Evolutionary conservation across 53 echinoderm and acorn worm genomes (phyloP), one percentile per base, ranked within the genome.

Genomic region (Pentamera pediparva): DNA sequence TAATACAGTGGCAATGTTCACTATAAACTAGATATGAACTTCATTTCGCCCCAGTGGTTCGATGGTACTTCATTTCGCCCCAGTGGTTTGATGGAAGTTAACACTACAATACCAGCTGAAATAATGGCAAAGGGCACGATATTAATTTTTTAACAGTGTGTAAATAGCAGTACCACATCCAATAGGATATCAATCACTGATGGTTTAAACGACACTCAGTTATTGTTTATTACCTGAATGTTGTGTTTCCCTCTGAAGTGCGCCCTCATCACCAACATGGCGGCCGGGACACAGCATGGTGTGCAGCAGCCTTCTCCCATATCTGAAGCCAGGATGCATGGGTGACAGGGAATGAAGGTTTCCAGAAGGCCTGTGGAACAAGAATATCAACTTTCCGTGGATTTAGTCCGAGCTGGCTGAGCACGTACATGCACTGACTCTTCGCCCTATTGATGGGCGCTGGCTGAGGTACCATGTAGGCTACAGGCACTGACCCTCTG

Each of bases 221-320:
- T 54, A 15, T n/a, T n/a, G n/a, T n/a, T n/a, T n/a, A n/a, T 52
- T 77, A 90, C 90, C 80, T 90, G 90, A 10, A 86, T 77, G 59
- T 90, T 90, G 32, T 86, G 90, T 21, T 83, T 83, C 65, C 82
- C 86, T n/a, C 90, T 71, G 45, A 61, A 20, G 24, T 87, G 78
- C 40, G 78, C 28, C 51, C 86, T 52, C 86, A 90, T 78, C 29
- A 81, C 67, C 13, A 86, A 38, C 12, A 58, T 28, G 15, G 86
- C 61, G 40, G 49, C 57, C 22, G 77, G 65, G 18, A 84, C 29
- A 38, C 92, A 92, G 40, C 88, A 84, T 1, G 92, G 92, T 32
- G 81, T 80, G 72, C 80, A 84, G 31, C 72, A 79, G 7, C 58
- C 39, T 50, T 92, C 92, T 0, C 82, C 88, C 84, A 87, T 84